Conservation (phyloP, 2,113 vertebrate species). For the Peromyscus leucopus region DNA sequence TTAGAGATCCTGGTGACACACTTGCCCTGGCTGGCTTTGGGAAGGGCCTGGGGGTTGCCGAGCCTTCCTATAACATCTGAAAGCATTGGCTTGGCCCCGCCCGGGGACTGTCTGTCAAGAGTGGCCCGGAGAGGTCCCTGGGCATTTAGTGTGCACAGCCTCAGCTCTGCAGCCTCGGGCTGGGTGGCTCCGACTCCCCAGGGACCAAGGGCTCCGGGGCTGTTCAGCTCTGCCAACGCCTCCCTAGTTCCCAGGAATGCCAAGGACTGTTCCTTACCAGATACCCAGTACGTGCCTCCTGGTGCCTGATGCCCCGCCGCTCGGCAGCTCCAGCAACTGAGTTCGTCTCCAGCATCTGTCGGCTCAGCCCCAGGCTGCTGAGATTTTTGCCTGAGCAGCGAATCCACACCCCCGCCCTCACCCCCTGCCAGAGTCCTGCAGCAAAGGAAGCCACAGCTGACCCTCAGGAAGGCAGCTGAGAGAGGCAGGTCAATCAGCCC, state of each 20-base stretch:
- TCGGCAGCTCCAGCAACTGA: constrained; percentile 1
- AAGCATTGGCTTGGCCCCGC: not conserved
- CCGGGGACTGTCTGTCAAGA: not conserved
- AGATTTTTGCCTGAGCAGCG: constrained; percentile 32
- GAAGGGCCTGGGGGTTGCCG: not conserved
- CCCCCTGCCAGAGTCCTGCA: not conserved
- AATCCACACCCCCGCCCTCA: not conserved
- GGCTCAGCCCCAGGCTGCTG: not conserved
- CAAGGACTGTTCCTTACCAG: constrained; percentile 61
- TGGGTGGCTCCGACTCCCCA: not conserved
- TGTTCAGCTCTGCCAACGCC: not conserved
- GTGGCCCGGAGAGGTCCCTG: not conserved
- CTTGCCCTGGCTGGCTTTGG: not conserved
- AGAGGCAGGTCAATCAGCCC: not conserved
- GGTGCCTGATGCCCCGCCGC: not conserved
- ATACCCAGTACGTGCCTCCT: not conserved
- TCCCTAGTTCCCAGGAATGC: not conserved
- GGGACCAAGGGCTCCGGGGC: not conserved
- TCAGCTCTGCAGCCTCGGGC: not conserved
- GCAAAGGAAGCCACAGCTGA: constrained; percentile 26
- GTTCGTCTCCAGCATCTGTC: constrained; percentile 14
- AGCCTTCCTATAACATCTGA: not conserved
- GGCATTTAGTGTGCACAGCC: not conserved
- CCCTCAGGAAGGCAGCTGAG: not conserved
- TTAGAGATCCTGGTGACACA: not conserved